Evolutionary conservation across 2,888 invertebrate genomes (phyloP).

Genomic region (Acrocera orbiculus): DNA sequence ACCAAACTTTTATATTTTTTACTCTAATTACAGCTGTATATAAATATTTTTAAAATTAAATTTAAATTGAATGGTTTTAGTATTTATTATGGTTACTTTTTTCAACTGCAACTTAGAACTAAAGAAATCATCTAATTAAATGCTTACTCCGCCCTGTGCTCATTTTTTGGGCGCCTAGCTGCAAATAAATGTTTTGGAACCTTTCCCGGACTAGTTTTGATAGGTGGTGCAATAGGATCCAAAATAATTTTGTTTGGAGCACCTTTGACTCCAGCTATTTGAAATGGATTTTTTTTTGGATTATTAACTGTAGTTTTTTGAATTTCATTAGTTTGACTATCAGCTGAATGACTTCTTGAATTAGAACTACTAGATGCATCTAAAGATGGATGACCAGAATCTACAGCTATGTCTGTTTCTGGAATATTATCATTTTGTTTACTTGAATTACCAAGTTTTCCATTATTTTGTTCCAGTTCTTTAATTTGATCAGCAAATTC

Average conservation of each 20-base stretch:
- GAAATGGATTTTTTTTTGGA: conserved; percentile 15
- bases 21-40: no score
- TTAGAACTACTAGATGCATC: conserved; percentile 15
- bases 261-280: conserved; percentile 12
- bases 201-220: conserved; percentile 10
- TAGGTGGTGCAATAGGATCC: conserved; percentile 17
- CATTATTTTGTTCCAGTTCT: not conserved
- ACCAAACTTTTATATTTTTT: no score
- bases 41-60: no score
- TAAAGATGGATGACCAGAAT: conserved; percentile 18
- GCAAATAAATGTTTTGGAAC: conserved; percentile 18
- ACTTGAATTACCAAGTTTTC: no score
- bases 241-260: conserved; percentile 18
- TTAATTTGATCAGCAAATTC: conserved; percentile 4
- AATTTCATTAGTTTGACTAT: conserved; percentile 7
- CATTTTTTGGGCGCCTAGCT: no score
- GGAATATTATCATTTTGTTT: no score
- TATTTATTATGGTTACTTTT: no score
- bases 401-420: conserved; percentile 14
- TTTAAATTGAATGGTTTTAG: no score
- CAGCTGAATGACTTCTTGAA: conserved; percentile 11
- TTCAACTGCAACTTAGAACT: no score
- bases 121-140: no score
- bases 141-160: no score
- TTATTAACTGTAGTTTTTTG: not conserved